phyloP scores from a whole-genome alignment of 2,888 invertebrate species.

The Acanthosepion lycidas region DNA sequence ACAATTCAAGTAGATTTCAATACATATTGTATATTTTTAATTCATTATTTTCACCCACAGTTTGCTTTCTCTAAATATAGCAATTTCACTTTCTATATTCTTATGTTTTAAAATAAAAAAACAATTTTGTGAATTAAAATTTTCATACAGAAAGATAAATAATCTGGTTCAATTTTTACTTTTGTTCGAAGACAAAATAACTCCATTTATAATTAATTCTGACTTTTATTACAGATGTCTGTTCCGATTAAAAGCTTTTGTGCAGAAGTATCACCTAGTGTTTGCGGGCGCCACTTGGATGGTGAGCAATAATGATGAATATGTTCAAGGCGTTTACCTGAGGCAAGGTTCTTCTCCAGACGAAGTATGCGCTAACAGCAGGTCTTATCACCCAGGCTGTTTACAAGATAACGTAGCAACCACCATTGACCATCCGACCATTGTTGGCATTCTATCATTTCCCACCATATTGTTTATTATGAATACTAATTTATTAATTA shows the following conservation, averaged over 20 bases:
- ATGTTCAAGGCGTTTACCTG: constrained; percentile 54
- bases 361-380: constrained; percentile 52
- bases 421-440: not conserved
- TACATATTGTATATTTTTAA: too few relatives aligned
- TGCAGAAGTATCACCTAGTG: constrained; percentile 50
- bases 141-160: too few relatives aligned
- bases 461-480: not conserved
- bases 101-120: too few relatives aligned
- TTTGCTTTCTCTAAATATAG: too few relatives aligned
- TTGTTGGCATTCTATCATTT: not conserved
- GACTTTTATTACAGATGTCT: constrained; percentile 52
- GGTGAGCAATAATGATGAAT: constrained; percentile 54
- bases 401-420: not conserved
- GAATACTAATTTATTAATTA: not conserved
- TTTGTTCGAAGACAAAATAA: too few relatives aligned
- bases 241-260: constrained; percentile 52
- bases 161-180: too few relatives aligned
- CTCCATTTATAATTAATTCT: not conserved
- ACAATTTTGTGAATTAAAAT: too few relatives aligned
- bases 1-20: too few relatives aligned
- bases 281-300: constrained; percentile 56
- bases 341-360: constrained; percentile 50
- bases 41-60: too few relatives aligned
- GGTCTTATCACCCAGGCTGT: not conserved
- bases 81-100: too few relatives aligned